A percentile compares a stretch with the other conserved stretches of the same genome.
Conservation (phyloP, 2,797 vertebrate genomes). For the Triplophysa yarkandensis region DNA sequence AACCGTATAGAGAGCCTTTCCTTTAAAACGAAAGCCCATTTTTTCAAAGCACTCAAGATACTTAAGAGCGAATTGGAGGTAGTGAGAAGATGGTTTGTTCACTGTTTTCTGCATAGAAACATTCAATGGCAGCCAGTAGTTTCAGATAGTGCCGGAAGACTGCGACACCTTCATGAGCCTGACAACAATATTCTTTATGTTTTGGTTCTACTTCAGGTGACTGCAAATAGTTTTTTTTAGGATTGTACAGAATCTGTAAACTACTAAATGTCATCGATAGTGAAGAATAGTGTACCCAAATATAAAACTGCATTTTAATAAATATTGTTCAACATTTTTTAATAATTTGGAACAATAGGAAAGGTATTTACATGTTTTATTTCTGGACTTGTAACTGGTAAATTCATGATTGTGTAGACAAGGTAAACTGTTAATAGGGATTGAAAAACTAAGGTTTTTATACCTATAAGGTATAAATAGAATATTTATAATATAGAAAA, state of each 20-base stretch:
- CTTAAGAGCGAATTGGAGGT: conserved; percentile 65
- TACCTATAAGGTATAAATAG: too few species aligned
- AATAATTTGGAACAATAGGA: too few species aligned
- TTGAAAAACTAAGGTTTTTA: too few species aligned
- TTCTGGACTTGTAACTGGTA: too few species aligned
- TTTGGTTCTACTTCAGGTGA: conserved; percentile 5
- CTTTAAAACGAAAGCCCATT: conserved; percentile 51
- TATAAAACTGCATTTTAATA: too few species aligned
- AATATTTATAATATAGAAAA: too few species aligned
- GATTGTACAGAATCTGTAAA: conserved; percentile 48
- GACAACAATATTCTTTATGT: conserved; percentile 1
- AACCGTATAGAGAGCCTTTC: conserved; percentile 43
- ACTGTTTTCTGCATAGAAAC: conserved; percentile 66
- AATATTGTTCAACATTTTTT: too few species aligned
- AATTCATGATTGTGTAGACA: too few species aligned
- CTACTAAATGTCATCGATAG: conserved; percentile 16
- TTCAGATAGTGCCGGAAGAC: conserved; percentile 35
- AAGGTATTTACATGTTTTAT: too few species aligned
- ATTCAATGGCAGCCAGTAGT: conserved; percentile 21
- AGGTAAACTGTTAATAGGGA: too few species aligned
- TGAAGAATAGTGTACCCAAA: neutral
- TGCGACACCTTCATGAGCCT: neutral
- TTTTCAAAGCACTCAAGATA: conserved; percentile 45
- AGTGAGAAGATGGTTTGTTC: conserved; percentile 33
- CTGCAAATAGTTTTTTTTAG: conserved; percentile 27